Percentiles rank a stretch among this genome's conserved stretches.
Evolutionary conservation across 2,888 invertebrate species (phyloP).

Genomic region (Sphaerophoria taeniata): DNA sequence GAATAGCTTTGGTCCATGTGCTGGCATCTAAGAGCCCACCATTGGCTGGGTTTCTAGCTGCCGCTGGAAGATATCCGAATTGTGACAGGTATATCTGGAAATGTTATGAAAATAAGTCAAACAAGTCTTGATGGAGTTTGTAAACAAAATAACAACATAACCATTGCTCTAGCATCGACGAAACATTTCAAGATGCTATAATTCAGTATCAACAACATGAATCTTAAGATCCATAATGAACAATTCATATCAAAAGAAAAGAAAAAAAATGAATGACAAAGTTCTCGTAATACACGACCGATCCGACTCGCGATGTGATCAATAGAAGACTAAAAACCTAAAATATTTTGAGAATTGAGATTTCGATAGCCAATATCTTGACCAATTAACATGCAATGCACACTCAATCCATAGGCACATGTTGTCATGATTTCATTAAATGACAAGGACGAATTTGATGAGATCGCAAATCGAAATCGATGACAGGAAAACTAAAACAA

Average conservation of each 20-base stretch:
- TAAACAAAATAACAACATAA: constrained; percentile 13
- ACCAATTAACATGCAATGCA: constrained; percentile 61
- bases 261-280: too few species aligned
- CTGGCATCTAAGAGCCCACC: constrained; percentile 91
- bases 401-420: constrained; percentile 49
- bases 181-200: constrained; percentile 10
- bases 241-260: constrained; percentile 47
- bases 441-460: constrained; percentile 69
- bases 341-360: constrained; percentile 26
- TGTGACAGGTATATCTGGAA: constrained; percentile 95
- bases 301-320: constrained; percentile 67
- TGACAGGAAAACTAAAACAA: constrained; percentile 33
- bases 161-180: constrained; percentile 63
- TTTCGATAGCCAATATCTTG: constrained; percentile 23
- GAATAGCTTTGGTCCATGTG: constrained; percentile 90
- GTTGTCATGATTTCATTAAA: constrained; percentile 63
- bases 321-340: constrained; percentile 62
- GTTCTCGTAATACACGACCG: constrained; percentile 50
- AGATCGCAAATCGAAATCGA: constrained; percentile 66
- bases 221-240: constrained; percentile 53
- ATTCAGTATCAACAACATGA: constrained; percentile 28
- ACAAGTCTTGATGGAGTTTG: neutral
- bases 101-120: constrained; percentile 77
- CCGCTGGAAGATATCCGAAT: constrained; percentile 92
- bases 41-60: constrained; percentile 90